Evolutionary conservation across 2,888 invertebrate species (phyloP).

Genomic region (Hemistola chrysoprasaria): DNA sequence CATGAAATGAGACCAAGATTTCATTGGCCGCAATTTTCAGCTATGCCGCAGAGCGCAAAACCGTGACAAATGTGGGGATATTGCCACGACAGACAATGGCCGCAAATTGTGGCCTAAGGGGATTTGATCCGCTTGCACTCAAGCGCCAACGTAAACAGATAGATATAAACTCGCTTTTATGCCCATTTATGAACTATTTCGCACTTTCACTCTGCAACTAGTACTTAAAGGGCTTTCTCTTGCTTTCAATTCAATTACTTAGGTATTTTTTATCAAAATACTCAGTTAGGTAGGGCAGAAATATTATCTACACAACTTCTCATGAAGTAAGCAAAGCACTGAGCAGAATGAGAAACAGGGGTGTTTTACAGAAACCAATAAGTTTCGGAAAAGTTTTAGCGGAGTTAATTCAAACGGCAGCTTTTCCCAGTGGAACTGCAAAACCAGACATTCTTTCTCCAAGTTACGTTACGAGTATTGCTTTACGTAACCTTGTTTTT

Average conservation of each 20-base stretch:
- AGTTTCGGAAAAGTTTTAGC: conserved; percentile 23
- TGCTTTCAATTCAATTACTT: conserved; percentile 15
- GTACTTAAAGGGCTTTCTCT: conserved; percentile 29
- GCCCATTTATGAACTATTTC: conserved; percentile 46
- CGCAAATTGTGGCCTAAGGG: conserved; percentile 57
- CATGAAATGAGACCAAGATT: conserved; percentile 7
- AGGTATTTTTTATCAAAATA: too few relatives aligned
- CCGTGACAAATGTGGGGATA: conserved; percentile 53
- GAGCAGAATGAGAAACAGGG: conserved; percentile 5
- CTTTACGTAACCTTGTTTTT: conserved; percentile 30
- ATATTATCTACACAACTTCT: conserved; percentile 5
- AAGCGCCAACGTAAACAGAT: conserved; percentile 36
- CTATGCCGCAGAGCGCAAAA: conserved; percentile 26
- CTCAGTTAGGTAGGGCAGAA: too few relatives aligned
- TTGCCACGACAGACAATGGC: conserved; percentile 53
- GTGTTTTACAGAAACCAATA: conserved; percentile 12
- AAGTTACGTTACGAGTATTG: conserved; percentile 28
- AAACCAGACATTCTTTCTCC: conserved; percentile 26
- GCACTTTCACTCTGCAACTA: conserved; percentile 47
- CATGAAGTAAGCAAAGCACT: conserved; percentile 4
- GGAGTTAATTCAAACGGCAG: conserved; percentile 19
- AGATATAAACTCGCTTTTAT: conserved; percentile 44
- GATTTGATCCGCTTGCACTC: conserved; percentile 36
- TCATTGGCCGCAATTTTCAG: conserved; percentile 14
- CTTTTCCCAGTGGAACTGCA: conserved; percentile 23